Evolutionary conservation across 1,140 invertebrate genomes (phyloP).

Genomic region (Rhysida immarginata): DNA sequence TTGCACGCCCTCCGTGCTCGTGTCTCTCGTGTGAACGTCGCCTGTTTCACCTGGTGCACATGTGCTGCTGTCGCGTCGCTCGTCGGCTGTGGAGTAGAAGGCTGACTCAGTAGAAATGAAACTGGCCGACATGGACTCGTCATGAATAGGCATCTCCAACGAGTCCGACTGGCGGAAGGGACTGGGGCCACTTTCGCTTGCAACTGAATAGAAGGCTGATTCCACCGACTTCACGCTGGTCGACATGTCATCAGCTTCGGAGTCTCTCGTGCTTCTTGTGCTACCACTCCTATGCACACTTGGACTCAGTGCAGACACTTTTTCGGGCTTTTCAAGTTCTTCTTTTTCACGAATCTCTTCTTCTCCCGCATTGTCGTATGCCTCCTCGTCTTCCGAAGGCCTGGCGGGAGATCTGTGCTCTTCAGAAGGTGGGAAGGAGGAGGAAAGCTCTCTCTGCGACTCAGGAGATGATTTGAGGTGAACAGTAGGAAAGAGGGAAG

Average conservation of each 20-base stretch:
- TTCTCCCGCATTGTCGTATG: neutral
- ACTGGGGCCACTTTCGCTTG: conserved; percentile 20
- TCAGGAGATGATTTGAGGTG: neutral
- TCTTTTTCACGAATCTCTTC: neutral
- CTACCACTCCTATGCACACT: neutral
- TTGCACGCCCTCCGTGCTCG: neutral
- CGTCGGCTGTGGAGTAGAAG: conserved; percentile 3
- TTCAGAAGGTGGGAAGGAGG: too few relatives aligned
- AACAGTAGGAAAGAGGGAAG: neutral
- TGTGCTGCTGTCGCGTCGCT: conserved; percentile 18
- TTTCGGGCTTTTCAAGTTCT: neutral
- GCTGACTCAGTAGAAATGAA: conserved; percentile 16
- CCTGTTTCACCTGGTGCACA: neutral
- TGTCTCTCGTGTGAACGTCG: neutral
- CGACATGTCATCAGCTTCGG: conserved; percentile 12
- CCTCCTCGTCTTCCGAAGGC: neutral
- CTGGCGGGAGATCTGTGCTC: too few relatives aligned
- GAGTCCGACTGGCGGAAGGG: conserved; percentile 18
- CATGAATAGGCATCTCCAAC: conserved; percentile 7
- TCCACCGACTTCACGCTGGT: conserved; percentile 19
- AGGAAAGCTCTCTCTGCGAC: neutral
- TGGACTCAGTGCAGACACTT: neutral
- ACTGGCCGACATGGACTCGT: conserved; percentile 8
- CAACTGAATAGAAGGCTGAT: conserved; percentile 22
- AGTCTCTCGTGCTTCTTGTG: neutral